These are phyloP conservation scores for Diarsia rubi DNA, from an alignment of 2,888 invertebrate genomes.

Conservation along the genomic window DNA sequence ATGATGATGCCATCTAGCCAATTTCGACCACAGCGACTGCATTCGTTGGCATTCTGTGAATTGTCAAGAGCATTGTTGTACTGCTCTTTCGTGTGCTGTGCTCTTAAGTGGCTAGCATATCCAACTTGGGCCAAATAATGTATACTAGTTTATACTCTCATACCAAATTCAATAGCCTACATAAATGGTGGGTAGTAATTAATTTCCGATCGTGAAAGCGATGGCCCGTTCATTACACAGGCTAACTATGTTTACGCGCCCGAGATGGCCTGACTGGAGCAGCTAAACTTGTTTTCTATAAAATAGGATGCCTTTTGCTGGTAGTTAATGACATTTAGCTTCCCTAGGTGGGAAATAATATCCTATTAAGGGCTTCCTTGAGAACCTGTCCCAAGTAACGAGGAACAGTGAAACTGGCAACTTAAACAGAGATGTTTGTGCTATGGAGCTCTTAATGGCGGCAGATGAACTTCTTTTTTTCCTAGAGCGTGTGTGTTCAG, in stretches of 20 bases:
- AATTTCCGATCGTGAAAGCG: conserved; percentile 17
- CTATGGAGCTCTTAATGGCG: not conserved
- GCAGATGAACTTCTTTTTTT: not conserved
- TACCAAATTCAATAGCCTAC: not conserved
- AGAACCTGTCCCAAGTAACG: not conserved
- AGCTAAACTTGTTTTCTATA: conserved; percentile 32
- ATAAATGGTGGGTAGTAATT: conserved; percentile 16
- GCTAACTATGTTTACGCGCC: conserved; percentile 39
- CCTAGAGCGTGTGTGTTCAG: not conserved
- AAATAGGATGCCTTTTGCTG: conserved; percentile 12
- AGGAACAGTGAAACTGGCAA: not conserved
- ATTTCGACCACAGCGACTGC: too few relatives aligned
- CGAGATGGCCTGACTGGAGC: conserved; percentile 29
- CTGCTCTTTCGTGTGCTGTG: too few relatives aligned
- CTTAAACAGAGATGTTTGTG: not conserved
- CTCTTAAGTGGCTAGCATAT: too few relatives aligned
- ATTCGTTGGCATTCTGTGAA: too few relatives aligned
- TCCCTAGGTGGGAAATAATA: not conserved
- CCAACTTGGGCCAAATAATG: too few relatives aligned
- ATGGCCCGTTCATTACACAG: conserved; percentile 27
- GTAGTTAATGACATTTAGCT: conserved; percentile 32
- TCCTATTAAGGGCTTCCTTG: conserved; percentile 5
- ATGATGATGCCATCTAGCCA: too few relatives aligned
- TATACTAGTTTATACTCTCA: not conserved
- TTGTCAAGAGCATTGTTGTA: too few relatives aligned